Conservation (phyloP, 37 sponge, comb jelly and placozoan genomes). For the Amphimedon queenslandica region DNA sequence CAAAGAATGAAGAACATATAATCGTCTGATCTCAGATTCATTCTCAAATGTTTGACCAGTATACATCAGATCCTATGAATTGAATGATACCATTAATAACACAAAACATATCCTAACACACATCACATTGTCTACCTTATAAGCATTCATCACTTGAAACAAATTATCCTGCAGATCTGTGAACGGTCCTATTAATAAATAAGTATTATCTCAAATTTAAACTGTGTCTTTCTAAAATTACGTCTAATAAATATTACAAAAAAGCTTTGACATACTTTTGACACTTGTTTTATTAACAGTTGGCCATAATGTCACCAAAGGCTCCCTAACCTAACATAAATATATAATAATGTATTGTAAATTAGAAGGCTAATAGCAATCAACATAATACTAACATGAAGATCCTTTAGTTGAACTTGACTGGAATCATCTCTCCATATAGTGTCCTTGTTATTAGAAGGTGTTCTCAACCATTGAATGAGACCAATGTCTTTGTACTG, state of each 20-base stretch:
- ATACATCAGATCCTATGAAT: constrained; percentile 72
- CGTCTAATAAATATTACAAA: too few relatives aligned
- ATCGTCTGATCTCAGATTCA: constrained; percentile 60
- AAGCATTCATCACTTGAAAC: constrained; percentile 24
- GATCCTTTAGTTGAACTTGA: not conserved
- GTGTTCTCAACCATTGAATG: not conserved
- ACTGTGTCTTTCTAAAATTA: too few relatives aligned
- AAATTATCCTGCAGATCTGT: constrained; percentile 37
- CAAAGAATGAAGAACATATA: constrained; percentile 78
- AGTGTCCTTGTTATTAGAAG: not conserved
- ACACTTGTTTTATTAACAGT: not conserved
- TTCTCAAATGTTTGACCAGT: constrained; percentile 63
- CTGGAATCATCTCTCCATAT: not conserved
- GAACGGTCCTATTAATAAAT: not conserved
- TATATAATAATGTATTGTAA: not conserved
- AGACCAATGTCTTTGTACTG: not conserved
- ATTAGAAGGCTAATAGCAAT: not conserved
- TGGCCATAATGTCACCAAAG: not conserved
- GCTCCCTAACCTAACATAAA: not conserved
- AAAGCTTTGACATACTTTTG: not conserved
- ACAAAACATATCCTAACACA: not conserved
- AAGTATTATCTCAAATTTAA: too few relatives aligned
- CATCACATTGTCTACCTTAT: constrained; percentile 33
- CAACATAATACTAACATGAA: not conserved
- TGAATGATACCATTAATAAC: too few relatives aligned